Evolutionary conservation across 1,140 invertebrate genomes (phyloP), one percentile per base, ranked within the genome.

Genomic region (Anoplolepis gracilipes): DNA sequence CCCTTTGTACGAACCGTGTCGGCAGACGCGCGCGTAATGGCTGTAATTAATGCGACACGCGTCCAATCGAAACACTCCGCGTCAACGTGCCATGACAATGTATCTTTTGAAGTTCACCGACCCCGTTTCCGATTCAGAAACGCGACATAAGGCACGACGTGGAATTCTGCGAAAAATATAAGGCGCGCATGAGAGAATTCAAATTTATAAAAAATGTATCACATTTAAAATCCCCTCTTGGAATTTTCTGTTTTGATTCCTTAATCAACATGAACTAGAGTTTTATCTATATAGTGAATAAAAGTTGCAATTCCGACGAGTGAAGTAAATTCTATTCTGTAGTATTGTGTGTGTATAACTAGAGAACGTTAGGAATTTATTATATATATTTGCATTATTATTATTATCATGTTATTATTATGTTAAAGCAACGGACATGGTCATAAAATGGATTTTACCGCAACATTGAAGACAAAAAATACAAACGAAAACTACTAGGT

Each of bases 31-130:
- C 65, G 28, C 55, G 33, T 75, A 87, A 89, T 87, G 76, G 59
- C 42, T n/a, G 86, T 87, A 87, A 89, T 90, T 89, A 89, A 87
- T 85, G 49, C 85, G 65, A 87, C 46, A 55, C 72, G 67, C 76
- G 67, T 55, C 59, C 84, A 59, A 86, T 89, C 88, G 87, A 89
- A 84, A 81, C 36, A 57, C 42, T 46, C n/a, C 70, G 65, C 57
- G 87, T 57, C 65, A 53, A 72, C 78, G 19, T 42, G 30, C 78
- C 49, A 19, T 72, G 53, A 82, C 76, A 81, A 49, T 22, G 55
- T 75, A 69, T 85, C 61, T 70, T 77, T 82, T 16, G 22, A n/a
- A 28, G 72, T n/a, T 28, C 67, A 28, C 2, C 33, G 46, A 19
- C 22, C 25, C 49, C 65, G 46, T 28, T 53, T 79, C 8, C 76